Conservation (phyloP, 2,113 vertebrate species). For the Okapia johnstoni region DNA sequence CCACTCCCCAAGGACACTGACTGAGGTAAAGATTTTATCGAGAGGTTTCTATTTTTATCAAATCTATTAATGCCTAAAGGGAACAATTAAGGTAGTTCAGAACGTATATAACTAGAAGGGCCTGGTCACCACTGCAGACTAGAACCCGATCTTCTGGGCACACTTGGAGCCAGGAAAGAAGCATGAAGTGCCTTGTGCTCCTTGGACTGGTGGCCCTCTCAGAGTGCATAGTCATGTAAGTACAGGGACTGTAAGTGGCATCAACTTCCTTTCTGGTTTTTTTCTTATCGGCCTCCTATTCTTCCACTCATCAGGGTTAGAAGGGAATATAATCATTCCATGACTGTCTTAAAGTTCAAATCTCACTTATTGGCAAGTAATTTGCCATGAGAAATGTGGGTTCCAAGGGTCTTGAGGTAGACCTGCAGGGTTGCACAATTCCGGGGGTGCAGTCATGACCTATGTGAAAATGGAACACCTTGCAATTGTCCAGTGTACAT, state of each 20-base stretch:
- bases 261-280: not conserved
- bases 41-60: slow-evolving; percentile 68
- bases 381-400: not conserved
- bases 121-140: fast-evolving
- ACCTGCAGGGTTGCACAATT: not conserved
- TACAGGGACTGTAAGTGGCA: not conserved
- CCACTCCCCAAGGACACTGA: not conserved
- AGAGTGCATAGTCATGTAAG: not conserved
- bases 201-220: not conserved
- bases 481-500: not conserved
- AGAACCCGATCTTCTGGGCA: not conserved
- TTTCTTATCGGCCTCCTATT: not conserved
- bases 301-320: no score
- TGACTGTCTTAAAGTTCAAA: not conserved
- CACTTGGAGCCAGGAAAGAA: not conserved
- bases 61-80: not conserved
- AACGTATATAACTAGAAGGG: slow-evolving; percentile 55
- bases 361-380: not conserved
- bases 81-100: not conserved
- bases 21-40: not conserved
- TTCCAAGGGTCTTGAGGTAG: not conserved
- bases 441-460: not conserved
- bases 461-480: not conserved
- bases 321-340: not conserved
- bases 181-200: slow-evolving; percentile 74